Conservation (phyloP, 2,797 vertebrate genomes). For the Paguma larvata region DNA sequence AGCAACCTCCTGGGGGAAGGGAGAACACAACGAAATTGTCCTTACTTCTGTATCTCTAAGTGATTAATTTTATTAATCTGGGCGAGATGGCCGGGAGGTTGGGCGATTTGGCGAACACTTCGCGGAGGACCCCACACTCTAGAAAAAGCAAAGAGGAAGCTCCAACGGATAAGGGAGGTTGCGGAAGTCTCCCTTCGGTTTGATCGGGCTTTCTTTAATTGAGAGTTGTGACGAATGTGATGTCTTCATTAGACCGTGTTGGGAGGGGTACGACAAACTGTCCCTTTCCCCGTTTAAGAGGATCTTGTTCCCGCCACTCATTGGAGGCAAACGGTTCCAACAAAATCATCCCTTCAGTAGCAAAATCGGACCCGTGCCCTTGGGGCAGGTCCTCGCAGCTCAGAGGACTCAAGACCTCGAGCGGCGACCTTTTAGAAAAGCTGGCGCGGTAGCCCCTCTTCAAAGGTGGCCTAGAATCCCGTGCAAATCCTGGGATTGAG, state of each 20-base stretch:
- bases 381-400: constrained; percentile 13
- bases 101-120: constrained; percentile 12
- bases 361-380: constrained; percentile 11
- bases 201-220: constrained; percentile 59
- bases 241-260: constrained; percentile 60
- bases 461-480: constrained; percentile 57
- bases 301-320: constrained; percentile 9
- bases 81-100: not conserved
- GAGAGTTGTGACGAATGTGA: constrained; percentile 60
- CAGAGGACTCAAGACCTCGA: constrained; percentile 47
- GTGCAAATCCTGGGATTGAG: constrained; percentile 60
- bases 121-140: not conserved
- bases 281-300: constrained; percentile 45
- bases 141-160: constrained; percentile 53
- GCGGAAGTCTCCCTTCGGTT: constrained; percentile 19
- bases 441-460: not conserved
- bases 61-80: constrained; percentile 58
- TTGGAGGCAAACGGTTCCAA: constrained; percentile 53
- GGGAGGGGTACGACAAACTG: constrained; percentile 61
- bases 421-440: not conserved
- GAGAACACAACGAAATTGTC: constrained; percentile 33
- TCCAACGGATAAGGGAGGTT: not conserved
- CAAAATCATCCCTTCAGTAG: constrained; percentile 50
- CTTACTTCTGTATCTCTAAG: constrained; percentile 35
- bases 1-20: not conserved